Base-by-base conservation (phyloP, 1,140 invertebrate species). In the Heliconius congener region DNA sequence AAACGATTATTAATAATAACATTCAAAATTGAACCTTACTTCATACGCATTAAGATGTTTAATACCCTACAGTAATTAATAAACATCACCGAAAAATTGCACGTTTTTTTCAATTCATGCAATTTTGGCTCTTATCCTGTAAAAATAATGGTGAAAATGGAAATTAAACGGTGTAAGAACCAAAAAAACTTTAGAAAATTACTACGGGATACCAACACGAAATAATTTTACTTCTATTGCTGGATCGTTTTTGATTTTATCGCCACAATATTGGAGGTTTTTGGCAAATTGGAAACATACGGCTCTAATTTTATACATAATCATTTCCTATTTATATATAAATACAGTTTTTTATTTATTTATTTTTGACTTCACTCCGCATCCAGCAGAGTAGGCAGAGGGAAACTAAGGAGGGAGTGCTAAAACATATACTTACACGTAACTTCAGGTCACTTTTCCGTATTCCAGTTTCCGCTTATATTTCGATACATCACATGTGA, bases 211-310 rank as follows among this genome's bases (percentile, higher is more conserved):
- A 39, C 78, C 73, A 55, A 80, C 78, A 74, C 78, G 74, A 18
- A 73, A 30, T 70, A 70, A 71, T 74, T 79, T 70, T 46, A 50
- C 60, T 42, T 77, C 71, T 79, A 82, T 79, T 74, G n/a, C 66
- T 74, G 27, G 55, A 55, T 71, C 74, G 77, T 82, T 76, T n/a
- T 76, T 79, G 78, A 82, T 82, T 73, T 71, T 82, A 82, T 82
- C 81, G 57, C 73, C 37, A 74, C 42, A 27, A 73, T 76, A 82
- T 82, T 57, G 34, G 60, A 71, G 37, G 50, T 82, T 77, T 77
- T 82, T 76, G 46, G 70, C 39, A 52, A 27, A 3, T 77, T 66
- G 74, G 23, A 74, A 79, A 82, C 74, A 82, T 71, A 82, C 42
- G 57, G 18, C 18, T 13, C 30, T 6, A 16, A 71, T 60, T n/a